These are phyloP conservation scores for Meteorus colon DNA, from an alignment of 2,888 invertebrate genomes.

Conservation along the genomic window DNA sequence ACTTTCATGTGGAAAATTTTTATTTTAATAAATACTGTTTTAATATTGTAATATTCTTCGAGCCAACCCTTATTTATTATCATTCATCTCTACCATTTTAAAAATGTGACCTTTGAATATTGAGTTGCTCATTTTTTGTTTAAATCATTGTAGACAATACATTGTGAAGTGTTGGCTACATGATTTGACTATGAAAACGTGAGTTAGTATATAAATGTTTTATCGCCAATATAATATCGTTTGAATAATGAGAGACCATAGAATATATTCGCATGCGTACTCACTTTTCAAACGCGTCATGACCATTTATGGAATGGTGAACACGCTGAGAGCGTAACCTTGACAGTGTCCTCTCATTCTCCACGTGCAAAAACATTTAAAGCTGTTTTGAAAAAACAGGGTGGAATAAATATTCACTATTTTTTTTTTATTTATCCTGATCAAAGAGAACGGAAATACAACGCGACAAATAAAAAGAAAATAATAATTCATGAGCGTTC, in stretches of 20 bases:
- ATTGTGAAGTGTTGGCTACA: no score
- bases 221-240: background rate
- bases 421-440: background rate
- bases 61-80: no score
- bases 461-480: background rate
- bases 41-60: no score
- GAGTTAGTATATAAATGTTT: no score
- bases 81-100: no score
- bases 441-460: background rate
- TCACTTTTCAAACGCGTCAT: slow-evolving; percentile 22
- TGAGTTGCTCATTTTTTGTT: no score
- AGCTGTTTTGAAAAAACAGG: slow-evolving; percentile 1
- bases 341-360: slow-evolving; percentile 47
- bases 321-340: slow-evolving; percentile 44
- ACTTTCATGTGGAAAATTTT: no score
- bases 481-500: background rate
- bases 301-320: slow-evolving; percentile 41
- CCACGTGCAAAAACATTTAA: slow-evolving; percentile 21
- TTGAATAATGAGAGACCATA: slow-evolving; percentile 28
- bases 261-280: slow-evolving; percentile 13
- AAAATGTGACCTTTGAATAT: no score
- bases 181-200: no score
- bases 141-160: no score
- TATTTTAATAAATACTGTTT: no score
- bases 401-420: background rate